Percentiles rank a stretch among this genome's conserved stretches.
phyloP scores from a whole-genome alignment of 2,113 vertebrate species.

The Nycticryphes semicollaris region DNA sequence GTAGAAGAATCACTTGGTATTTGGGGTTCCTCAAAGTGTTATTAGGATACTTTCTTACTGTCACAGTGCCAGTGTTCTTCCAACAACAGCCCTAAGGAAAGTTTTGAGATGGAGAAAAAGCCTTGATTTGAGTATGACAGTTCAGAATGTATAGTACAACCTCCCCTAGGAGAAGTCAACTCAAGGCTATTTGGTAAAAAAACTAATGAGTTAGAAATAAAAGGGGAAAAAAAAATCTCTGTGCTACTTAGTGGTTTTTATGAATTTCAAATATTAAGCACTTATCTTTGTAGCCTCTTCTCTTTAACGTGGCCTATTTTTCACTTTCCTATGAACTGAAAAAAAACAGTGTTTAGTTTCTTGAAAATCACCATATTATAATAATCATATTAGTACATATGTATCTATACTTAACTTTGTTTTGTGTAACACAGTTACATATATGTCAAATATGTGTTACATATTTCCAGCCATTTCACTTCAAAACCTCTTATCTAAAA shows the following conservation, averaged over 20 bases:
- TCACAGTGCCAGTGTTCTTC: background rate
- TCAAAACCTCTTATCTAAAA: background rate
- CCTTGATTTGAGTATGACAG: background rate
- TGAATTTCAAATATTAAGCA: slow-evolving; percentile 1
- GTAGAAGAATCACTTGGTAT: background rate
- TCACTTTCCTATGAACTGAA: background rate
- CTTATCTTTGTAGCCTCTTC: background rate
- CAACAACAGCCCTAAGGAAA: background rate
- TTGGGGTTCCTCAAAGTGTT: background rate
- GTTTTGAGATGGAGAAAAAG: background rate
- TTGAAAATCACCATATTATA: background rate
- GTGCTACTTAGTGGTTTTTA: background rate
- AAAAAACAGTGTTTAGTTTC: background rate
- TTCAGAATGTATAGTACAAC: background rate
- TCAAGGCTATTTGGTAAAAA: background rate
- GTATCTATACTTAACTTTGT: background rate
- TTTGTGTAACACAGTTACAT: background rate
- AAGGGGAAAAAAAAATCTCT: background rate
- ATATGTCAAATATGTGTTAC: background rate
- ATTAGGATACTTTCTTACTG: background rate
- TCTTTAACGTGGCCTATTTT: slow-evolving; percentile 18
- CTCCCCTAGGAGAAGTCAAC: background rate
- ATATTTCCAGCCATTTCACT: background rate
- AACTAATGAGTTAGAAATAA: background rate
- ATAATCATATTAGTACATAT: background rate